Base-by-base conservation (phyloP, 2,888 invertebrate genomes). In the Drosophila neotestacea region DNA sequence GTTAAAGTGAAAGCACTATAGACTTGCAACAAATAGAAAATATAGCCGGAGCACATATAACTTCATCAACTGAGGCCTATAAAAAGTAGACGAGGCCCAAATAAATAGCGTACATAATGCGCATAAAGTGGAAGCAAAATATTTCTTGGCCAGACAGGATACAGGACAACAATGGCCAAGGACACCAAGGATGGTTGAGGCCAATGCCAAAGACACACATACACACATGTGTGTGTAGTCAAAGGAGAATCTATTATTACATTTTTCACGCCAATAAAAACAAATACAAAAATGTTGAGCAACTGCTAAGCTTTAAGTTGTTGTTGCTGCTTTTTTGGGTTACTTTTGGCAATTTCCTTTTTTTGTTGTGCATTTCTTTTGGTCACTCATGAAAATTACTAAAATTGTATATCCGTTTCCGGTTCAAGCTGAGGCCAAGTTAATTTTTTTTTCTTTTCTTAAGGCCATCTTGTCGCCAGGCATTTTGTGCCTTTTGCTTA, bases 251-350 rank as follows among this genome's bases (percentile, higher is more conserved):
- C 73, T 78, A 84, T 86, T 85, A 85, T 88, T 86, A 85, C 78
- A 86, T 85, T 86, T 88, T 85, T 88, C 88, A 85, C 88, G 84
- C 88, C 85, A 86, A 88, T 85, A 81, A 88, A 86, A 88, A 73
- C 82, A 88, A 85, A 82, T 70, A 88, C 87, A 86, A 81, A 83
- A 74, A 70, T 39, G 71, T 65, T 71, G 73, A 78, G 70, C 85
- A 75, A 63, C 70, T 72, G 78, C 74, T 71, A 63, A 72, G 70
- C 70, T 66, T 73, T 62, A 67, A 65, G 70, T 56, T 65, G 56
- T 71, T 72, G 54, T 59, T 38, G 34, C 42, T 58, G 10, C 9
- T 32, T 6, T 46, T 50, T 32, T 59, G 44, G 41, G 28, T 61
- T 79, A 60, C 70, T 71, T 73, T 65, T 73, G 66, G 64, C 88